These are phyloP conservation scores for Craniophora ligustri DNA, from an alignment of 2,888 invertebrate genomes.

Conservation along the genomic window DNA sequence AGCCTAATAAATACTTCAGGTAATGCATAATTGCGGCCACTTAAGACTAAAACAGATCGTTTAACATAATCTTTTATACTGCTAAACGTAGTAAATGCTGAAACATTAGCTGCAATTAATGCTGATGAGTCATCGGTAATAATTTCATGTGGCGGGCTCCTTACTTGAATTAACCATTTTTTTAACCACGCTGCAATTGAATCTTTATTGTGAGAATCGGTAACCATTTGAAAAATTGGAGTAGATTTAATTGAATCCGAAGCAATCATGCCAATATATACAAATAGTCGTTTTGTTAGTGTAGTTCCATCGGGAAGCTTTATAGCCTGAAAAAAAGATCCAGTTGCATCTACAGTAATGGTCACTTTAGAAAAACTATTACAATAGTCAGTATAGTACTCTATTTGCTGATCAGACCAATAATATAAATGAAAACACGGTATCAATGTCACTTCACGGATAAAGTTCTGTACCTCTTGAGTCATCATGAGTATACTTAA, in stretches of 20 bases:
- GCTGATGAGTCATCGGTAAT: constrained; percentile 41
- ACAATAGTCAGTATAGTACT: constrained; percentile 36
- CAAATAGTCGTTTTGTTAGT: constrained; percentile 40
- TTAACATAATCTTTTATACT: constrained; percentile 36
- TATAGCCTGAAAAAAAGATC: constrained; percentile 38
- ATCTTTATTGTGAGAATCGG: constrained; percentile 39
- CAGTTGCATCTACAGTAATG: constrained; percentile 44
- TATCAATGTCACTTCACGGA: constrained; percentile 39
- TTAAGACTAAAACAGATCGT: constrained; percentile 34
- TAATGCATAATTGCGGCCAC: constrained; percentile 31
- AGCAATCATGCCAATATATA: constrained; percentile 39
- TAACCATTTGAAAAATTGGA: constrained; percentile 42
- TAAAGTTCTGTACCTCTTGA: constrained; percentile 32
- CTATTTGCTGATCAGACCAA: constrained; percentile 43
- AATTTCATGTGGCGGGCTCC: constrained; percentile 40
- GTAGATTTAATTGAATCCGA: constrained; percentile 34
- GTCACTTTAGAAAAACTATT: constrained; percentile 36
- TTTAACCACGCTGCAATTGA: constrained; percentile 39
- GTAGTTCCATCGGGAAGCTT: constrained; percentile 36
- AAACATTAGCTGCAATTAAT: constrained; percentile 34
- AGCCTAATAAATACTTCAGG: constrained; percentile 32
- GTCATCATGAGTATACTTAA: constrained; percentile 41
- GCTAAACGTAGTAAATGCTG: constrained; percentile 32
- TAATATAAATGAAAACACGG: constrained; percentile 43
- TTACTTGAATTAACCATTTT: constrained; percentile 37